Evolutionary conservation across 2,888 invertebrate genomes (phyloP), one percentile per base, ranked within the genome.

Genomic region (Drosophila ezoana): DNA sequence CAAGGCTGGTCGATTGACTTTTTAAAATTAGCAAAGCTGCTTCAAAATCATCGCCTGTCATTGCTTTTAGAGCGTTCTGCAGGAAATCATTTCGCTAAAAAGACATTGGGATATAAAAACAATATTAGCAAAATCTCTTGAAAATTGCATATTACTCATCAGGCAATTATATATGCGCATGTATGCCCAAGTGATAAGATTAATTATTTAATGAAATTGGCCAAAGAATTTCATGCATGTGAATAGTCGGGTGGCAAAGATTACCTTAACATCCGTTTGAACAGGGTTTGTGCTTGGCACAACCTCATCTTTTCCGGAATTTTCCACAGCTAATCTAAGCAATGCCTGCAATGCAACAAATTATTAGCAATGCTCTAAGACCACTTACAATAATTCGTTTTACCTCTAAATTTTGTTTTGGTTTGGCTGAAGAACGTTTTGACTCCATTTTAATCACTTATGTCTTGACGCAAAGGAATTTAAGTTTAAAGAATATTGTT

Each of bases 31-130:
- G 14, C n/a, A 89, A 23, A 5, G 85, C 89, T 1, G 61, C 56
- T 11, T 77, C 73, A 5, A 89, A 62, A 1, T 69, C 78, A 51
- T 87, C 85, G 14, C 45, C 56, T 11, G 62, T 73, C 65, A 81
- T 77, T 16, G 89, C 61, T 43, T 58, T 67, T 0, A 81, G 40
- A 4, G 78, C 81, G 28, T 37, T 44, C 45, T 89, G 74, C 0
- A 81, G 43, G 14, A 81, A 81, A 11, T 60, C 28, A 14, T 1
- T 41, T 53, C 40, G 63, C 81, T 81, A 33, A 8, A 67, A 57
- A 5, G 11, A 43, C 4, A 18, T 18, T 1, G 8, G 11, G 4
- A 14, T 5, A 54, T 9, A 32, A 1, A 23, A 18, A 14, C 1
- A 33, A 1, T 23, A 28, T 28, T 28, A 28, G 8, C 8, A 8